Conservation (phyloP, 2,888 invertebrate species). For the Lepeophtheirus nordmannii region DNA sequence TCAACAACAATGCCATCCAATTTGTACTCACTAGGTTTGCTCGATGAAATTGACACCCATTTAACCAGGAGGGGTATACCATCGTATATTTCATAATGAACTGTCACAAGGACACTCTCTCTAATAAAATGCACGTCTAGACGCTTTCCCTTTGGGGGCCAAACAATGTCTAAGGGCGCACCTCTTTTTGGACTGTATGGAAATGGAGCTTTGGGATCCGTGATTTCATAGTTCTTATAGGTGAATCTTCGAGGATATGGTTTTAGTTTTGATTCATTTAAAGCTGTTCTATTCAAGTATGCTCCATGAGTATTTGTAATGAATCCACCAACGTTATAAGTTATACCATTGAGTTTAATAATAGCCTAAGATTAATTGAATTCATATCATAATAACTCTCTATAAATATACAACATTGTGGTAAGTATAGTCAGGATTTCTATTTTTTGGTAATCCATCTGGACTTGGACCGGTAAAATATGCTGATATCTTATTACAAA, state of each 20-base stretch:
- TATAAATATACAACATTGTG: no score
- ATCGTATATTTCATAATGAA: slow-evolving; percentile 15
- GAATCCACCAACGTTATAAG: slow-evolving; percentile 10
- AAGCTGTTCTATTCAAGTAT: slow-evolving; percentile 11
- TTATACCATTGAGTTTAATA: neutral
- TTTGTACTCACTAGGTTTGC: neutral
- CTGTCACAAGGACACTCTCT: neutral
- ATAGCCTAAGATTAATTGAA: neutral
- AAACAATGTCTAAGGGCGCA: neutral
- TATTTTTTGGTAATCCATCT: no score
- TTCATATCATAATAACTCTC: no score
- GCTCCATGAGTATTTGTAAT: neutral
- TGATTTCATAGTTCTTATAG: neutral
- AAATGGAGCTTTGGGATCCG: neutral
- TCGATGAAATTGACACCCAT: slow-evolving; percentile 6
- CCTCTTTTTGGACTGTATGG: slow-evolving; percentile 4
- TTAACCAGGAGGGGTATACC: neutral
- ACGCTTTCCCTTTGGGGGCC: slow-evolving; percentile 13
- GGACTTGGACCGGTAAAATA: no score
- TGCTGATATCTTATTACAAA: no score
- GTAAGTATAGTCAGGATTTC: no score
- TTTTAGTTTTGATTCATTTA: neutral
- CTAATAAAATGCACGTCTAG: neutral
- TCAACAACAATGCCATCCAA: slow-evolving; percentile 9
- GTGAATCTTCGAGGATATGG: slow-evolving; percentile 1